These are phyloP conservation scores for Troilus luridus DNA, from an alignment of 2,888 invertebrate species.

Conservation along the genomic window DNA sequence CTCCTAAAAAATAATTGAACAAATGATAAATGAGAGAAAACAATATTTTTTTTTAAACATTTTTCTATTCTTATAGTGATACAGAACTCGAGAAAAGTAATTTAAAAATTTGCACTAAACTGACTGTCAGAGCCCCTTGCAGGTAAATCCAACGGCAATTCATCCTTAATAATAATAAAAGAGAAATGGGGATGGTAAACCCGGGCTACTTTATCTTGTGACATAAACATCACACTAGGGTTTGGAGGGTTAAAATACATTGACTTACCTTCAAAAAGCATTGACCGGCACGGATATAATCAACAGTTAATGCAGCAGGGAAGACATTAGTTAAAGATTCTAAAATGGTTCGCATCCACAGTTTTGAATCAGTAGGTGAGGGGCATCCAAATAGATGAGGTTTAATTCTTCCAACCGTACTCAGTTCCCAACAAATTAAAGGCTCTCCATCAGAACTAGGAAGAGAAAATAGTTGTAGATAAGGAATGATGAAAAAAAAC, in stretches of 20 bases:
- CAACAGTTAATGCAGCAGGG: constrained; percentile 78
- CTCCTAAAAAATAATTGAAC: constrained; percentile 71
- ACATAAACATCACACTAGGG: no score
- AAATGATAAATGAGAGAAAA: neutral
- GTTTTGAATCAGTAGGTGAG: constrained; percentile 69
- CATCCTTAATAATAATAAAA: no score
- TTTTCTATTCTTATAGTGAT: no score
- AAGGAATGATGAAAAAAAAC: constrained; percentile 62
- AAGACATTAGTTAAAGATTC: constrained; percentile 81
- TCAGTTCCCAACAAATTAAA: constrained; percentile 77
- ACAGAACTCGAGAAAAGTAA: no score
- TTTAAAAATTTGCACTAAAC: no score
- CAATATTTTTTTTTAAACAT: no score
- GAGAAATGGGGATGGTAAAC: no score
- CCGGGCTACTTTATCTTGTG: no score
- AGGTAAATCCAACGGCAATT: no score
- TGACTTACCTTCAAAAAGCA: constrained; percentile 79
- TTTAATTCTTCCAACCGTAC: constrained; percentile 64
- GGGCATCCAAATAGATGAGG: constrained; percentile 66
- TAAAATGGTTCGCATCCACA: constrained; percentile 86
- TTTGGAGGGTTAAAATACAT: neutral
- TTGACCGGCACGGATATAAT: constrained; percentile 85
- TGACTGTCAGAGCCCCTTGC: no score
- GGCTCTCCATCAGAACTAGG: constrained; percentile 72
- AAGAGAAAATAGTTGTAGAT: constrained; percentile 57